These are phyloP conservation scores for Danio tinwini DNA, from an alignment of 2,797 vertebrate genomes.

Conservation along the genomic window DNA sequence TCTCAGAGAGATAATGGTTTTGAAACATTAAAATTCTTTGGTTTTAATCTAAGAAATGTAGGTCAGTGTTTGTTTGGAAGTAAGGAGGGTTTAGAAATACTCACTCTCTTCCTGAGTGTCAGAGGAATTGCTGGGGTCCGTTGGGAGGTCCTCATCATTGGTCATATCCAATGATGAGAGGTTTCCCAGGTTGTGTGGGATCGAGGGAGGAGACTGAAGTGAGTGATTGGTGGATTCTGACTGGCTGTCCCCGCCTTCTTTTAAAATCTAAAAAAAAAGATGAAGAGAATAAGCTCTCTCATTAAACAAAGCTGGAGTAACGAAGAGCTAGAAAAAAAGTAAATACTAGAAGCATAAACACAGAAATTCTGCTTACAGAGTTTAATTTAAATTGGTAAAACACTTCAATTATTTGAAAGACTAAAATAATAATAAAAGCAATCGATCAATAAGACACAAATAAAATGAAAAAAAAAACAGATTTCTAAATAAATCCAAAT, in stretches of 20 bases:
- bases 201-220: conserved; percentile 66
- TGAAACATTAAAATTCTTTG: neutral
- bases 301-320: neutral
- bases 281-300: neutral
- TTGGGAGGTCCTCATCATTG: conserved; percentile 87
- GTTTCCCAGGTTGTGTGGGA: conserved; percentile 76
- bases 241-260: conserved; percentile 78
- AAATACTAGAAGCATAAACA: too few species aligned
- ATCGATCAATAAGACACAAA: too few species aligned
- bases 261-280: conserved; percentile 73
- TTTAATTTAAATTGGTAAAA: too few species aligned
- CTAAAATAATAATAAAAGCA: too few species aligned
- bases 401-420: too few species aligned
- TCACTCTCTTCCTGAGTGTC: conserved; percentile 90
- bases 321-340: too few species aligned
- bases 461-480: too few species aligned
- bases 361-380: too few species aligned
- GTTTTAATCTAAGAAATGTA: neutral
- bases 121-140: conserved; percentile 90
- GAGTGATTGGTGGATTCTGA: conserved; percentile 82
- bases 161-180: conserved; percentile 84
- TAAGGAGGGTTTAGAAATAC: conserved; percentile 39
- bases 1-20: neutral
- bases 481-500: too few species aligned
- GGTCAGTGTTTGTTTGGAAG: neutral